These are phyloP conservation scores for Hirtodrosophila histrioides DNA, from an alignment of 2,888 invertebrate species.

Conservation along the genomic window DNA sequence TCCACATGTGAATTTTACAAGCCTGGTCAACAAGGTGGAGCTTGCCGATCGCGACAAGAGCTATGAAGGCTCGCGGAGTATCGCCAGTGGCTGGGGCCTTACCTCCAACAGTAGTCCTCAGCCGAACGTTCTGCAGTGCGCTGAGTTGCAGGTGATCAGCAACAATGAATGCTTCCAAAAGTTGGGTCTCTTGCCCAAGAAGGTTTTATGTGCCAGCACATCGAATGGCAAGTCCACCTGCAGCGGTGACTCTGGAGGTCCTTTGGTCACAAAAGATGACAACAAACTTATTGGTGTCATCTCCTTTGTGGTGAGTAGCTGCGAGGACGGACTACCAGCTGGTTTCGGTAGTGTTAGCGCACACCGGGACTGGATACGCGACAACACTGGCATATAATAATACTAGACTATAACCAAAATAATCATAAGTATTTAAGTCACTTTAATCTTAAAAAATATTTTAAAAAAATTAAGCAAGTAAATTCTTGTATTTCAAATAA, in stretches of 20 bases:
- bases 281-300: conserved; percentile 40
- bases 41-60: conserved; percentile 22
- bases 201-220: conserved; percentile 37
- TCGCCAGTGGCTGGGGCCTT: conserved; percentile 63
- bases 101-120: conserved; percentile 56
- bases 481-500: too few relatives aligned
- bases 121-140: conserved; percentile 64
- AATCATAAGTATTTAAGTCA: too few relatives aligned
- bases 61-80: too few relatives aligned
- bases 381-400: conserved; percentile 32
- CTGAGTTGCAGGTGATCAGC: conserved; percentile 61
- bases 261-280: conserved; percentile 42
- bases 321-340: conserved; percentile 30
- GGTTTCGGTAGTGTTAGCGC: conserved; percentile 51
- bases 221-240: conserved; percentile 37
- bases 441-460: too few relatives aligned
- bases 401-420: too few relatives aligned
- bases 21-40: conserved; percentile 21
- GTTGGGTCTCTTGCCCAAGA: not conserved
- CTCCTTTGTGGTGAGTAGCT: conserved; percentile 37
- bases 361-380: conserved; percentile 52
- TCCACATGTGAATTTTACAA: conserved; percentile 40
- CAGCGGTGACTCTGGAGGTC: conserved; percentile 56
- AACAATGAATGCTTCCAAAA: conserved; percentile 70
- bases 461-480: too few relatives aligned